Evolutionary conservation across 2,888 invertebrate genomes (phyloP), one percentile per base, ranked within the genome.

Genomic region (Marronus borbonicus): DNA sequence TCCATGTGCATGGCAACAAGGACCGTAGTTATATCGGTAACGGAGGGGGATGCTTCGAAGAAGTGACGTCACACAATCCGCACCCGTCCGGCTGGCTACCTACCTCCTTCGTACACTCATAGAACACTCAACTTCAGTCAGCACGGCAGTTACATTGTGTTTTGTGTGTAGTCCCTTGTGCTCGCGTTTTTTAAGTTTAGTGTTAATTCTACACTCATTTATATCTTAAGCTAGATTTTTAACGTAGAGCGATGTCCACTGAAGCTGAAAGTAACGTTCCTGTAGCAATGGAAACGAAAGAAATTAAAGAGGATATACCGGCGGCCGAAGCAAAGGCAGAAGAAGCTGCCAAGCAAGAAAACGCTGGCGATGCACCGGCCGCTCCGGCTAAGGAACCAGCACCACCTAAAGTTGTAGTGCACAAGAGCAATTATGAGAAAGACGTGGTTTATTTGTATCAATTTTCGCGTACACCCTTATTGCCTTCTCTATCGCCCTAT

Each of bases 381-480:
- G 88, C 88, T 76, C 87, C 91, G 80, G 92, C 92, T 85, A 88
- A 91, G 82, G 93, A 93, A 85, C 91, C 93, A 83, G 91, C 93
- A 82, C 91, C 92, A 62, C 93, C 94, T 77, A 96, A 96, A 89
- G 93, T 93, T 80, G 91, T 93, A 85, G 97, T 96, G 82, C 96
- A 96, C 89, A 97, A 97, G 90, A 89, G 92, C 81, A 96, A 96
- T 89, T 97, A 93, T 88, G 96, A 97, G 87, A 96, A 97, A 90
- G 98, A 98, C 89, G 91, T 96, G 85, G 96, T 97, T 82, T 98
- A 98, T 90, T 90, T 98, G 88, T 97, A 97, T 89, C 98, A 98
- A 90, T 97, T 98, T 89, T 94, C 96, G 83, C 93, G 98, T 87
- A 96, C 96, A 83, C 96, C 97, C 83, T 91, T 95, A 87, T 91